A percentile compares a stretch with the other conserved stretches of the same genome.
Conservation (phyloP, 2,113 vertebrate genomes). For the Ptilorrhoa leucosticta region DNA sequence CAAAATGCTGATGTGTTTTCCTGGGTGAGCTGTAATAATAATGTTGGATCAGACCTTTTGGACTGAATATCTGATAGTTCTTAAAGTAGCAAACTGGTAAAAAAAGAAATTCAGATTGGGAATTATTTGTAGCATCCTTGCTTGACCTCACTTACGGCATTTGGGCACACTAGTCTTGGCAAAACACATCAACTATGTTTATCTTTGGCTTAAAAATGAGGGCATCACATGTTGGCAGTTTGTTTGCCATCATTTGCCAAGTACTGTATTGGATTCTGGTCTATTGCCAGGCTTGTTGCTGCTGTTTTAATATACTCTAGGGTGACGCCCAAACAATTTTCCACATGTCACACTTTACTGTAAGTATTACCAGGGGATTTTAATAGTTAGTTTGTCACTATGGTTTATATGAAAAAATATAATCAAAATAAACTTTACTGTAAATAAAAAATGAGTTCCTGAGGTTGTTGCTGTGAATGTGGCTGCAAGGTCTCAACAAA, state of each 20-base stretch:
- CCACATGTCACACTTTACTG: not conserved
- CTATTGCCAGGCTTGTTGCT: not conserved
- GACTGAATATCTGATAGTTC: not conserved
- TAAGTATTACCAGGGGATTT: not conserved
- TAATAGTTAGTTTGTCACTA: not conserved
- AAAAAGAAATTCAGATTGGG: too few relatives aligned
- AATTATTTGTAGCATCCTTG: not conserved
- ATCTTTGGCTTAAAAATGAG: not conserved
- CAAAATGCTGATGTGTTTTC: not conserved
- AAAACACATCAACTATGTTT: not conserved
- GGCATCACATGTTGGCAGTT: not conserved
- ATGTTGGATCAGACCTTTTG: not conserved
- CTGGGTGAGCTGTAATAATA: not conserved
- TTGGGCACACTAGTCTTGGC: not conserved
- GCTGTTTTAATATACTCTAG: not conserved
- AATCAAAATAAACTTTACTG: not conserved
- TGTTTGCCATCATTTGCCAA: not conserved
- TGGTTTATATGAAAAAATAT: not conserved
- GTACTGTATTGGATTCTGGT: not conserved
- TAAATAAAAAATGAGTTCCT: not conserved
- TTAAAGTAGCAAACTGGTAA: not conserved
- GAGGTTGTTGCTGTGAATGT: not conserved
- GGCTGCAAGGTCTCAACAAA: not conserved
- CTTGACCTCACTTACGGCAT: not conserved
- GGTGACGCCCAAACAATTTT: not conserved